A percentile compares a stretch with the other conserved stretches of the same genome.
These are phyloP conservation scores for Naso thynnoides DNA, from an alignment of 2,797 vertebrate species.

Conservation along the genomic window DNA sequence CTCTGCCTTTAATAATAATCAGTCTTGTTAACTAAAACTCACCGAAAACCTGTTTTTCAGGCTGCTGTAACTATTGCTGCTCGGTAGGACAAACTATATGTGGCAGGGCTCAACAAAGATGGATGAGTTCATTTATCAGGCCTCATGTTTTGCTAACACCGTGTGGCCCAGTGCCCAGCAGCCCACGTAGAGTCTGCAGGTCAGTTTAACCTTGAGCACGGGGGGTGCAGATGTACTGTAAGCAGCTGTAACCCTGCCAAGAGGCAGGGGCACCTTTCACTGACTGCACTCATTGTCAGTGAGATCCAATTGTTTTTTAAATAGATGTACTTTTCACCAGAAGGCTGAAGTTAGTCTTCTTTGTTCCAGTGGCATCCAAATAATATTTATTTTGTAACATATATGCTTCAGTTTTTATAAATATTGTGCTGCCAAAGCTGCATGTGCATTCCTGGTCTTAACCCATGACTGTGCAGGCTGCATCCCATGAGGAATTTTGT, in stretches of 20 bases:
- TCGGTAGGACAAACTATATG: constrained; percentile 66
- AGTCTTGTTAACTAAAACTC: constrained; percentile 35
- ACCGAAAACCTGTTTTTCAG: constrained; percentile 30
- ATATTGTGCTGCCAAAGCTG: not conserved
- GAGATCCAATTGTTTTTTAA: constrained; percentile 58
- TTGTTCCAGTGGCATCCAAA: constrained; percentile 9
- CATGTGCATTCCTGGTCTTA: not conserved
- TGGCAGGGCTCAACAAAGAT: constrained; percentile 76
- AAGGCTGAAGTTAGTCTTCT: constrained; percentile 33
- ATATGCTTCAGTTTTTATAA: not conserved
- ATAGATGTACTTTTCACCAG: constrained; percentile 50
- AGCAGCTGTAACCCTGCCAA: constrained; percentile 71
- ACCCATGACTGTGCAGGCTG: constrained; percentile 7
- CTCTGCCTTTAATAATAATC: constrained; percentile 46
- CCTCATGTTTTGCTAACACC: constrained; percentile 78
- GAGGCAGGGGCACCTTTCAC: constrained; percentile 58
- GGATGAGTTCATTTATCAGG: constrained; percentile 83
- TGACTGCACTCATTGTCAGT: constrained; percentile 38
- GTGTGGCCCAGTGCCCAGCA: constrained; percentile 72
- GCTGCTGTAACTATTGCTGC: constrained; percentile 64
- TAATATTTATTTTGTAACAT: not conserved
- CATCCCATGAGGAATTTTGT: not conserved
- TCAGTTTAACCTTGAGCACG: constrained; percentile 84
- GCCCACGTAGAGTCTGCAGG: constrained; percentile 75
- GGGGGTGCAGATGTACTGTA: constrained; percentile 63